These are phyloP conservation scores for Xestia sexstrigata DNA, from an alignment of 2,888 invertebrate genomes.

Conservation along the genomic window DNA sequence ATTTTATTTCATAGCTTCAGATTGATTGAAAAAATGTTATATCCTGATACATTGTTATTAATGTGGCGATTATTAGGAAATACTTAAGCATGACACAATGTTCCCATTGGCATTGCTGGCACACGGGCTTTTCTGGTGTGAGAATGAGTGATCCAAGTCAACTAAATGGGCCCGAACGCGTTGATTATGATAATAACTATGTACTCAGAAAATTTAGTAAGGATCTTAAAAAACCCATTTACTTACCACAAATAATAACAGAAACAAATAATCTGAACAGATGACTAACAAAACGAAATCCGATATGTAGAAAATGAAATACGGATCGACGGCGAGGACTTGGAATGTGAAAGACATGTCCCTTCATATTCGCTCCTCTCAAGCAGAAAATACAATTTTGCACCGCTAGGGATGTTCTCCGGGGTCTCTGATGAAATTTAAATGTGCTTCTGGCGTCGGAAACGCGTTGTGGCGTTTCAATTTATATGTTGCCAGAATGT, in stretches of 20 bases:
- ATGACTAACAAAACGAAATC: slow-evolving; percentile 65
- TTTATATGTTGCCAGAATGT: slow-evolving; percentile 73
- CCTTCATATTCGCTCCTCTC: slow-evolving; percentile 73
- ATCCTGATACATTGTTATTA: background rate
- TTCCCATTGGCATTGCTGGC: background rate
- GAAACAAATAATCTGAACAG: slow-evolving; percentile 30
- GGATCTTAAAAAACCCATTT: background rate
- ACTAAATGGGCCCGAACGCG: background rate
- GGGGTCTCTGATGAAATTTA: slow-evolving; percentile 80
- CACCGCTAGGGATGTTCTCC: slow-evolving; percentile 70
- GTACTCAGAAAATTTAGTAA: background rate
- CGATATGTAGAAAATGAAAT: slow-evolving; percentile 69
- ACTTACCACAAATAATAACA: slow-evolving; percentile 6
- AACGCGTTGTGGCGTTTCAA: slow-evolving; percentile 78
- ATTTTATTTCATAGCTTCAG: slow-evolving; percentile 4
- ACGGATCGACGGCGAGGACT: slow-evolving; percentile 57
- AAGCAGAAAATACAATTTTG: slow-evolving; percentile 80
- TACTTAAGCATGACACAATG: background rate
- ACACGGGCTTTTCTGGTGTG: background rate
- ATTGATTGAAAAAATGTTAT: background rate
- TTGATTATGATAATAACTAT: too few species aligned
- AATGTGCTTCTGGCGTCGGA: slow-evolving; percentile 71
- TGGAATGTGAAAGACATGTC: slow-evolving; percentile 68
- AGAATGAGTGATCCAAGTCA: background rate
- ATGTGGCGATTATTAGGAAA: background rate